These are phyloP conservation scores for Galerucella calmariensis DNA, from an alignment of 2,888 invertebrate species.

Conservation along the genomic window DNA sequence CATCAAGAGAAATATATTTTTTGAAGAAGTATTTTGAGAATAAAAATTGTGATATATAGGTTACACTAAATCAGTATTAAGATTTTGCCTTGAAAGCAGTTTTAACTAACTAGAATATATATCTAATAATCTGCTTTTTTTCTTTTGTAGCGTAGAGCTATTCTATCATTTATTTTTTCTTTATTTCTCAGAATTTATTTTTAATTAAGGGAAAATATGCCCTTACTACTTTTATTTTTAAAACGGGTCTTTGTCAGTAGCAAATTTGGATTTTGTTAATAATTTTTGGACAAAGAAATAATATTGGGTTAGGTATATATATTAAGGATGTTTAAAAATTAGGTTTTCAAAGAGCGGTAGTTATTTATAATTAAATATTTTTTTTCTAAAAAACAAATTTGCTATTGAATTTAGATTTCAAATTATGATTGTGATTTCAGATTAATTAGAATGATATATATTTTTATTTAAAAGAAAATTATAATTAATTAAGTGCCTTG, in stretches of 20 bases:
- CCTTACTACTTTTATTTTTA: conserved; percentile 13
- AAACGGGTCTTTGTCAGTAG: background rate
- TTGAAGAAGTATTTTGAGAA: conserved; percentile 15
- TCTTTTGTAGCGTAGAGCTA: conserved; percentile 1
- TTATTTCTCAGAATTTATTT: conserved; percentile 1
- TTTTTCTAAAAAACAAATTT: conserved; percentile 6
- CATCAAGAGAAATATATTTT: conserved; percentile 2
- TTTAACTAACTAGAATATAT: conserved; percentile 3
- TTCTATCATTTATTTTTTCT: background rate
- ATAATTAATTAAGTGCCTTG: conserved; percentile 19
- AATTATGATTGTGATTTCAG: conserved; percentile 19
- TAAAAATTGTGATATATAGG: conserved; percentile 40
- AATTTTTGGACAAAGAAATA: background rate
- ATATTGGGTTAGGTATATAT: background rate
- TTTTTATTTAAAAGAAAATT: conserved; percentile 15
- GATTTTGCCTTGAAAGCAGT: conserved; percentile 25
- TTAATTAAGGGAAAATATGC: conserved; percentile 10
- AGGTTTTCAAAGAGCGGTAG: background rate
- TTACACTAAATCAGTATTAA: conserved; percentile 42
- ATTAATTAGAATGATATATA: conserved; percentile 22
- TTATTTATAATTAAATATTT: background rate
- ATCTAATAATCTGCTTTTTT: conserved; percentile 19
- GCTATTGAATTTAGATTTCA: background rate
- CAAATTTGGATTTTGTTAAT: background rate
- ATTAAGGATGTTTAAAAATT: background rate